Base-by-base conservation (phyloP, 2,113 vertebrate species). In the Phyllopteryx taeniolatus region DNA sequence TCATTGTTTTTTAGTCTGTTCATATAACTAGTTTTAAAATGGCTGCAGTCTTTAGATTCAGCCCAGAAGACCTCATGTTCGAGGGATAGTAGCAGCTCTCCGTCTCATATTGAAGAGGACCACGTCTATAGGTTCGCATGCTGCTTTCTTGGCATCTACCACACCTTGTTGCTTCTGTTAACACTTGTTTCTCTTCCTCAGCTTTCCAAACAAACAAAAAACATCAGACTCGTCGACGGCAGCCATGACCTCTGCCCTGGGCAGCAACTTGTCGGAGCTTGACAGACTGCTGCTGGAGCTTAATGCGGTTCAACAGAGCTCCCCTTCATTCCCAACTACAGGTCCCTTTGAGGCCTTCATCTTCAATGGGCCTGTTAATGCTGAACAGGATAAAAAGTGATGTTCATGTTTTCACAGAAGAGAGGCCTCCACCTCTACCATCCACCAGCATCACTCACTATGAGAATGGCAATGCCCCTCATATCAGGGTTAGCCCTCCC, bases 161-260 rank as follows among this genome's bases (percentile, higher is more conserved):
- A 65, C 22, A 47, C 17, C 5, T 22, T 61, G 20, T 27, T 59
- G 46, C 39, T 44, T 2, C 61, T 27, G 8, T 63, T 19, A 15
- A 46, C 67, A 65, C 33, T 53, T 8, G 1, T 49, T 3, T n/a
- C 47, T 75, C 27, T 39, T 68, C 17, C 4, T 70, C 84, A 99
- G 98, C 90, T 99, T 99, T 76, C 98, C 97, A 11, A 98, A 99
- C 88, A 99, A 99, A 88, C 96, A 95, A 88, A 99, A 98, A 89
- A 94, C 94, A 2, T 92, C 94, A 0, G 96, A 98, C 67, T 93
- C 95, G 0, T 96, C 97, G 2, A 92, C 95, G 1, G 90, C 94
- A 1, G 89, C 96, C 82, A 96, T 96, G 94, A 96, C 93, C 73
- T 92, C 96, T 46, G 95, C 94, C 2, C 82, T 98, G 86, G 98